Evolutionary conservation across 1,140 invertebrate species (phyloP).

Genomic region (Periplaneta americana): DNA sequence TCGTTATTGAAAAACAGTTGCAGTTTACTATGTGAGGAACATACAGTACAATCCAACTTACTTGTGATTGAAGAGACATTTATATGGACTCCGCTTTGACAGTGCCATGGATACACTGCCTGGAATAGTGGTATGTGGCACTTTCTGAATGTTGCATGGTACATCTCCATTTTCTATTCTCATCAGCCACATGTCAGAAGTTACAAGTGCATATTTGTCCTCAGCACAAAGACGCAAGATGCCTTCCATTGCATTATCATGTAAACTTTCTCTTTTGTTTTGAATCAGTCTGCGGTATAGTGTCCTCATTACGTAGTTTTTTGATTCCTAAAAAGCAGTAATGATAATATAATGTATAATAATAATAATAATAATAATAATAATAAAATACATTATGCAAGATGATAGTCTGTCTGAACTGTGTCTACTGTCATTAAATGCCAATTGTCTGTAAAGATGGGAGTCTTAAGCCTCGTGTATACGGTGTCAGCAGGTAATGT

Average conservation of each 20-base stretch:
- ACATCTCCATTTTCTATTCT: background rate
- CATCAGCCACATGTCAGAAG: background rate
- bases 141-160: background rate
- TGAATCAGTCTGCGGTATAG: background rate
- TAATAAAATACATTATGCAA: background rate
- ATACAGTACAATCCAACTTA: no score
- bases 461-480: no score
- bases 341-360: background rate
- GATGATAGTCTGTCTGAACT: background rate
- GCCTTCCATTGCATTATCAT: background rate
- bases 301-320: background rate
- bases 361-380: no score
- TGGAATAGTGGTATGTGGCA: background rate
- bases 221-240: background rate
- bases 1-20: no score
- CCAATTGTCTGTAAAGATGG: no score
- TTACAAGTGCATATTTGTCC: background rate
- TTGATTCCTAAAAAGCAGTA: background rate
- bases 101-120: background rate
- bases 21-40: no score
- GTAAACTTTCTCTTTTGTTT: background rate
- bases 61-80: background rate
- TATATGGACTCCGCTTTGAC: background rate
- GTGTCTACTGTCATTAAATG: no score
- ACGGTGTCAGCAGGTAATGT: no score